Evolutionary conservation across 1,140 invertebrate genomes (phyloP).

Genomic region (Mizuhopecten yessoensis): DNA sequence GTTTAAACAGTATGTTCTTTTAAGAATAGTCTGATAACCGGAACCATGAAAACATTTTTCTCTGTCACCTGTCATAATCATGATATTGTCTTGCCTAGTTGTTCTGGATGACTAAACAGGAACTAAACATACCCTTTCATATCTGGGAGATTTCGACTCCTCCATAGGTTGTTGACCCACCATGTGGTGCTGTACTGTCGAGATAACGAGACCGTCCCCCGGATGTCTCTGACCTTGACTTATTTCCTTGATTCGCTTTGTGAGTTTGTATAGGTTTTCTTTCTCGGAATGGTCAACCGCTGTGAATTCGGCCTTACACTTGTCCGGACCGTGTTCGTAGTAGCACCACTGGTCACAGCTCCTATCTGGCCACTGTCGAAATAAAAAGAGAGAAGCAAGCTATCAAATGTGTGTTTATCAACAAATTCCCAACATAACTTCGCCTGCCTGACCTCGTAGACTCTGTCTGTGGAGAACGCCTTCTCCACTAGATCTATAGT

Average conservation of each 20-base stretch:
- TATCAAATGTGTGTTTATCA: no score
- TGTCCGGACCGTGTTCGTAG: slow-evolving; percentile 61
- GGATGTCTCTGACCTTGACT: slow-evolving; percentile 62
- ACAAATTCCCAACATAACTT: no score
- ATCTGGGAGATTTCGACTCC: slow-evolving; percentile 41
- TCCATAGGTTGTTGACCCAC: slow-evolving; percentile 25
- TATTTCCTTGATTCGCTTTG: slow-evolving; percentile 66
- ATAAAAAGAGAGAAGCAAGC: not conserved
- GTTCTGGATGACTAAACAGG: no score
- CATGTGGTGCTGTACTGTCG: not conserved
- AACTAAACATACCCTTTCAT: not conserved
- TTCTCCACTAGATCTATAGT: no score
- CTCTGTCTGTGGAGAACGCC: no score
- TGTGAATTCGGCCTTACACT: slow-evolving; percentile 66
- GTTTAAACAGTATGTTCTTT: no score
- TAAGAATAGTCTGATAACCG: no score
- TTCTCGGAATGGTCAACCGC: slow-evolving; percentile 62
- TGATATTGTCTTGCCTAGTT: no score
- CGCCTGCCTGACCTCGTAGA: no score
- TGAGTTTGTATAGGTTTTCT: slow-evolving; percentile 60
- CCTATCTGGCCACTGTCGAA: slow-evolving; percentile 57
- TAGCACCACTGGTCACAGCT: slow-evolving; percentile 71
- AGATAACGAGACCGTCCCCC: slow-evolving; percentile 57
- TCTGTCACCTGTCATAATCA: no score
- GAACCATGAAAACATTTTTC: no score